Percentiles rank a stretch among this genome's conserved stretches.
Evolutionary conservation across 1,140 invertebrate species (phyloP).

Genomic region (Tetragnatha versicolor): DNA sequence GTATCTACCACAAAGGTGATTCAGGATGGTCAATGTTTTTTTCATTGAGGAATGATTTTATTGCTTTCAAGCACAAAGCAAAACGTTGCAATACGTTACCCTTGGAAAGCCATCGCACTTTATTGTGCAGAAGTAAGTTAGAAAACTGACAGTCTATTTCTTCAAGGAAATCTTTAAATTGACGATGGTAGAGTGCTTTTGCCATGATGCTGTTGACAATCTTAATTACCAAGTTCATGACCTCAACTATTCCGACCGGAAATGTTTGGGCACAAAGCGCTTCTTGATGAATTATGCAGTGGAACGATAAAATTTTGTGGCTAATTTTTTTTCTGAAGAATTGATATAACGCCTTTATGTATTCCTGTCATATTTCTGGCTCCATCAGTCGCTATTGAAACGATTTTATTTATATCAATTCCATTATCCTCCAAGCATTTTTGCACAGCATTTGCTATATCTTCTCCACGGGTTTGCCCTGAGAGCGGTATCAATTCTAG

Average conservation of each 20-base stretch:
- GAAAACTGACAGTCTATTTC: conserved; percentile 60
- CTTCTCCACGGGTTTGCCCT: neutral
- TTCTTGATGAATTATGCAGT: conserved; percentile 26
- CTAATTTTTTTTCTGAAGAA: neutral
- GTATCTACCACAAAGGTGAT: neutral
- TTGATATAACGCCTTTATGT: neutral
- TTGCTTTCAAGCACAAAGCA: neutral
- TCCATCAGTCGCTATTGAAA: conserved; percentile 23
- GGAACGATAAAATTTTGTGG: conserved; percentile 15
- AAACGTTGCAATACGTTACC: conserved; percentile 44
- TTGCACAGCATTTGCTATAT: neutral
- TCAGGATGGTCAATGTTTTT: neutral
- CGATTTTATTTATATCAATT: conserved; percentile 9
- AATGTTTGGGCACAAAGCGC: conserved; percentile 7
- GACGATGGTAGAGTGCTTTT: conserved; percentile 48
- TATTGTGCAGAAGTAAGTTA: conserved; percentile 58
- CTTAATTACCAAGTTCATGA: conserved; percentile 7
- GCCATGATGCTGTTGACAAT: neutral
- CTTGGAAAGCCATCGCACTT: conserved; percentile 60
- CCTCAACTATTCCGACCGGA: neutral
- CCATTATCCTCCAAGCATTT: neutral
- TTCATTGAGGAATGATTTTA: conserved; percentile 2
- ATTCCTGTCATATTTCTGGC: conserved; percentile 26
- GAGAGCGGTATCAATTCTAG: neutral
- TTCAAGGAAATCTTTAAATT: conserved; percentile 60